Conservation (phyloP, 2,888 invertebrate species). For the Cyaniris semiargus region DNA sequence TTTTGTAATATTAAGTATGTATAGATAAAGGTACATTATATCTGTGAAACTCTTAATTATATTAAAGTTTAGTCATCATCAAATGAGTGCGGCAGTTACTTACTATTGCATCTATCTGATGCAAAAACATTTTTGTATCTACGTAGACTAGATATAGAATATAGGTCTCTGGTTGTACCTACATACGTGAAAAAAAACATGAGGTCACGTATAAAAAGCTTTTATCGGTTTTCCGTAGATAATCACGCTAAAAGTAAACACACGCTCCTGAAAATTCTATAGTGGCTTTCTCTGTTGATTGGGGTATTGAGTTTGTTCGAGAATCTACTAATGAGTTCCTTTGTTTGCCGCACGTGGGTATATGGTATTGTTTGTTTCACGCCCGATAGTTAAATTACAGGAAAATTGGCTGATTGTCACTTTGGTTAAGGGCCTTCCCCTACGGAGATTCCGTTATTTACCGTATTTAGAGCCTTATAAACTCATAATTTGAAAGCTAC, state of each 20-base stretch:
- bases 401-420: not conserved
- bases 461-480: no score
- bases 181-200: not conserved
- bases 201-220: not conserved
- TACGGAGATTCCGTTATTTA: no score
- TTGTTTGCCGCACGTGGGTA: constrained; percentile 44
- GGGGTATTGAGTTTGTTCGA: constrained; percentile 54
- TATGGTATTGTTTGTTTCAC: constrained; percentile 33
- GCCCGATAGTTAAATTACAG: not conserved
- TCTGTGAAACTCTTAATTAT: no score
- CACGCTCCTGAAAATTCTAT: constrained; percentile 6
- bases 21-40: no score
- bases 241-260: constrained; percentile 20
- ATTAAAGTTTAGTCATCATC: no score
- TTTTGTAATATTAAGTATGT: no score
- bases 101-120: no score
- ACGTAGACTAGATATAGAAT: no score
- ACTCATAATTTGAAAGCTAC: no score
- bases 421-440: not conserved
- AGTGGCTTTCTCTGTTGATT: constrained; percentile 48
- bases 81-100: no score
- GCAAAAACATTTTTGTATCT: no score
- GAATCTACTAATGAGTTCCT: constrained; percentile 55
- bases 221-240: constrained; percentile 8
- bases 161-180: no score